These are phyloP conservation scores for Raja brachyura DNA, from an alignment of 2,113 vertebrate genomes.

Conservation along the genomic window DNA sequence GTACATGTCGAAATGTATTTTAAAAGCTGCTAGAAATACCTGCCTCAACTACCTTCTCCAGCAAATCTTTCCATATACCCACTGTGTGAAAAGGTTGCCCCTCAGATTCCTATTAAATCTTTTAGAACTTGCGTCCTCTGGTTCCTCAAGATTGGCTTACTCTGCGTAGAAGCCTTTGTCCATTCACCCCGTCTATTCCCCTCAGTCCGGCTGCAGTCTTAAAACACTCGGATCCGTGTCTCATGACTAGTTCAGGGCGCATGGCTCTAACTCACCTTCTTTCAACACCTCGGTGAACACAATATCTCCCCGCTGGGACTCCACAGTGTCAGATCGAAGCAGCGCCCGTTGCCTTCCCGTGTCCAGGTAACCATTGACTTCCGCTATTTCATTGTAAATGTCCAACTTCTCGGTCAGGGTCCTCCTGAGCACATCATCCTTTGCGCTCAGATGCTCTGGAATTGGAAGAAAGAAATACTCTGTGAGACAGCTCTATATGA, in stretches of 20 bases:
- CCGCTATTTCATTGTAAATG: constrained; percentile 78
- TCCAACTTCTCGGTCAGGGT: constrained; percentile 79
- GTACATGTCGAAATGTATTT: too few species aligned
- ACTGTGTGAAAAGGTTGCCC: too few species aligned
- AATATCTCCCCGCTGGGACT: constrained; percentile 75
- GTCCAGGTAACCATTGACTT: constrained; percentile 66
- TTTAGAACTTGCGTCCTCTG: too few species aligned
- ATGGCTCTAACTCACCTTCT: constrained; percentile 61
- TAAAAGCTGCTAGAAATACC: too few species aligned
- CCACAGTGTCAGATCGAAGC: constrained; percentile 63
- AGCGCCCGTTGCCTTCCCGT: constrained; percentile 53
- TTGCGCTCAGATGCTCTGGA: constrained; percentile 69
- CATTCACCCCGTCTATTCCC: too few species aligned
- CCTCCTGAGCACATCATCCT: constrained; percentile 70
- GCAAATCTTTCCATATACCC: too few species aligned
- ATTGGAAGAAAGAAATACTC: background rate
- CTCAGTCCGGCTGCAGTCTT: background rate
- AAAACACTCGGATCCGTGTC: background rate
- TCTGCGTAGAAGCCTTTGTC: too few species aligned
- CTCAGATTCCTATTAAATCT: too few species aligned
- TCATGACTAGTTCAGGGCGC: background rate
- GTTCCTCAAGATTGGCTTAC: too few species aligned
- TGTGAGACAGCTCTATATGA: background rate
- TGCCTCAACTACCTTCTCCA: too few species aligned
- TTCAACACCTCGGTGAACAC: constrained; percentile 76